Percentiles rank a stretch among this genome's conserved stretches.
Evolutionary conservation across 23 tunicate species (phyloP).

Genomic region (Aplidium turbinatum): DNA sequence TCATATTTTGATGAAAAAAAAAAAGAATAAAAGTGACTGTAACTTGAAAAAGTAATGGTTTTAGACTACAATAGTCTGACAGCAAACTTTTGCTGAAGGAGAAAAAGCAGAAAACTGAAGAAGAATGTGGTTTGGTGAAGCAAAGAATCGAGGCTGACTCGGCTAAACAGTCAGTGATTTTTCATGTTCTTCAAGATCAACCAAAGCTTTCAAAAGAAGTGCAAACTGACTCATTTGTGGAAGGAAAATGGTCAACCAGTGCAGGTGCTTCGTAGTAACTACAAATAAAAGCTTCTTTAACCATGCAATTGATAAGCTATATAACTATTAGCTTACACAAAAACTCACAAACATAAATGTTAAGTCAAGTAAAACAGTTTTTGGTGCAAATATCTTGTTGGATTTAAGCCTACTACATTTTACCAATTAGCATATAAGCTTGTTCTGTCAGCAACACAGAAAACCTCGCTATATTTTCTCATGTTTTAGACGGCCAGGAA

Average conservation of each 20-base stretch:
- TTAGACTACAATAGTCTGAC: not conserved
- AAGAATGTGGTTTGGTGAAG: constrained; percentile 2
- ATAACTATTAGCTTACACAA: not conserved
- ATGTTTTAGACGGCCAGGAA: not conserved
- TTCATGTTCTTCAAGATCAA: constrained; percentile 17
- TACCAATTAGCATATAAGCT: not conserved
- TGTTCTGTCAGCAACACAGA: not conserved
- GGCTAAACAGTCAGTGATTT: constrained; percentile 15
- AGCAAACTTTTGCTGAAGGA: not conserved
- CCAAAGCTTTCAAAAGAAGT: not conserved
- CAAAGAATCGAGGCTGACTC: constrained; percentile 5
- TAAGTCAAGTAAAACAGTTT: not conserved
- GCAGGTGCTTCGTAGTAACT: no score
- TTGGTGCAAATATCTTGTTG: not conserved
- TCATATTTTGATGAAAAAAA: not conserved
- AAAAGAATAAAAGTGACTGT: not conserved
- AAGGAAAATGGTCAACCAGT: not conserved
- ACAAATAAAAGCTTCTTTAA: no score
- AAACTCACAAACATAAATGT: not conserved
- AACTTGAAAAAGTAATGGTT: no score
- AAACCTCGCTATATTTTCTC: not conserved
- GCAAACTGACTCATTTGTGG: constrained; percentile 34
- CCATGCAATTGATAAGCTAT: not conserved
- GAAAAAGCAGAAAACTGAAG: not conserved
- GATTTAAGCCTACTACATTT: not conserved